Percentiles rank a stretch among this genome's conserved stretches.
Evolutionary conservation across 2,888 invertebrate species (phyloP).

Genomic region (Brachypterus glaber): DNA sequence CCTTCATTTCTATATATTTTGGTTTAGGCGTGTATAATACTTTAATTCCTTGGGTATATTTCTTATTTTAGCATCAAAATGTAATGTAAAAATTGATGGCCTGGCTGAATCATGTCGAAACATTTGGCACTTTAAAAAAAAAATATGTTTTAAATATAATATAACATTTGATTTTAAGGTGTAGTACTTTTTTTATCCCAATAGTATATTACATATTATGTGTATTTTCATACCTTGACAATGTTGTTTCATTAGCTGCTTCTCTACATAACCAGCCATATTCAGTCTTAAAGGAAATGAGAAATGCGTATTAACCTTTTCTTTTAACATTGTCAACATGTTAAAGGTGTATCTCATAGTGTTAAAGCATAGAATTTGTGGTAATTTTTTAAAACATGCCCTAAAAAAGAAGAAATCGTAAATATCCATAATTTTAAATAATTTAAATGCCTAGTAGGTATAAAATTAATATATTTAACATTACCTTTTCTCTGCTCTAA

Average conservation of each 20-base stretch:
- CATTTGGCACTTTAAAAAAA: background rate
- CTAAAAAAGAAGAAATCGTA: slow-evolving; percentile 39
- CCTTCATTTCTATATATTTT: no score
- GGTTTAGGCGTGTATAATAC: no score
- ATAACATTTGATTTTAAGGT: background rate
- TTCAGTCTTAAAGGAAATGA: slow-evolving; percentile 88
- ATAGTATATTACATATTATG: background rate
- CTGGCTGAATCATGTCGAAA: no score
- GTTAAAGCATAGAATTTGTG: slow-evolving; percentile 89
- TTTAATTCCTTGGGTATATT: no score
- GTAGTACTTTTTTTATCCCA: no score
- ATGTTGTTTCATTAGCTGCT: slow-evolving; percentile 83
- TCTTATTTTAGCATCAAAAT: no score
- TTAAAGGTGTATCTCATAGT: slow-evolving; percentile 97
- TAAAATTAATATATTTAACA: slow-evolving; percentile 8
- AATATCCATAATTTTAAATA: no score
- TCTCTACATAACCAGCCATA: slow-evolving; percentile 92
- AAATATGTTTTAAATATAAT: background rate
- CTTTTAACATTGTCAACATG: slow-evolving; percentile 95
- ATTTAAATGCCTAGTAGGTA: background rate
- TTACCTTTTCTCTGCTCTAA: slow-evolving; percentile 84
- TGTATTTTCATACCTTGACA: no score
- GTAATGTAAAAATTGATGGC: no score
- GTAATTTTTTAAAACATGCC: slow-evolving; percentile 89
- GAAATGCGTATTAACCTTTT: slow-evolving; percentile 95